Evolutionary conservation across 1,140 invertebrate genomes (phyloP), one percentile per base, ranked within the genome.

Genomic region (Sycophaga agraensis): DNA sequence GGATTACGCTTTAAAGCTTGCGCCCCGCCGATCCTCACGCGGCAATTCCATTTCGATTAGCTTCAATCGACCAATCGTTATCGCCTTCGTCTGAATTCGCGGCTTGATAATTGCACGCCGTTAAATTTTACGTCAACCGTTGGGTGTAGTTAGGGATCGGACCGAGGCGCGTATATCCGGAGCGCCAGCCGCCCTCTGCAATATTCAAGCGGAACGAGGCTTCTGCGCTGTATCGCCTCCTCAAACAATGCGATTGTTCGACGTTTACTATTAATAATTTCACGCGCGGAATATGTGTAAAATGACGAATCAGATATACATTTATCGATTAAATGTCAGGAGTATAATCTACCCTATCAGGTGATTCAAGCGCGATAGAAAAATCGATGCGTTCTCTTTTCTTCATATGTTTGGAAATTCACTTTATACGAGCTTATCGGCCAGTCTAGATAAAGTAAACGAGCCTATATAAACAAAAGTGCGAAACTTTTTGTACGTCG

Each of bases 251-350:
- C 26, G 35, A 53, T 39, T 46, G 7, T 17, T 8, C 12, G 42
- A 31, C 16, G 17, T 45, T 56, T 24, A 12, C 1, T 24, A 46
- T 56, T 42, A 24, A 46, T 56, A 22, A 34, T 16, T 14, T 34
- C 19, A 49, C 4, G 19, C 4, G 48, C 4, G 5, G 6, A 37
- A 50, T 50, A 22, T 1, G 16, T n/a, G 45, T 17, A n/a, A 39
- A 48, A 40, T 34, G 12, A 59, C 16, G 46, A 59, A 42, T 40
- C 46, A 34, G 35, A 31, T 45, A 7, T 28, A 21, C 17, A 24
- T 24, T 45, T 60, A 60, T 60, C 26, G 58, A 60, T 60, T 60
- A 53, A 60, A 24, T 26, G 58, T 60, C 58, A 51, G 5, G 12
- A n/a, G 14, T 43, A n/a, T n/a, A 59, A 45, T 59, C 39, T 22